phyloP scores from a whole-genome alignment of 2,797 vertebrate genomes.

The Vultur gryphus region DNA sequence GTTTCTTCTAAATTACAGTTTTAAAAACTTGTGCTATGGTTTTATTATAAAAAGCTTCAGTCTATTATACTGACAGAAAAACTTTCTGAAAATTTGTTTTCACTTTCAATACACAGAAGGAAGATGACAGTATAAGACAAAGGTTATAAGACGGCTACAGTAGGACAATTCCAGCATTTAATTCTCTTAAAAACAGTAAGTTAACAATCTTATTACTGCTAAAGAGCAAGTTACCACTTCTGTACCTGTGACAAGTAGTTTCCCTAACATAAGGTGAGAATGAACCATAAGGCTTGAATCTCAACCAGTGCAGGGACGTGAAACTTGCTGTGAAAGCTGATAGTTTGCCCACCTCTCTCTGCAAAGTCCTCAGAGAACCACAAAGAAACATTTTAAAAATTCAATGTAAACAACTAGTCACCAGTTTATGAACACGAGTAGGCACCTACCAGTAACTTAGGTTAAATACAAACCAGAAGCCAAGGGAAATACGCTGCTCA shows the following conservation, averaged over 20 bases:
- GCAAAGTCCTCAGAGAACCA: neutral
- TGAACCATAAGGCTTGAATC: neutral
- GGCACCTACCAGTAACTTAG: neutral
- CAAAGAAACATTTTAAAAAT: neutral
- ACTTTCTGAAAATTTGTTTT: neutral
- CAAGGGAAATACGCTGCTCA: accelerated
- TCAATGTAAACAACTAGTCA: neutral
- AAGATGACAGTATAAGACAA: neutral
- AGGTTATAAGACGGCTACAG: neutral
- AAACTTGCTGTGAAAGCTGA: neutral
- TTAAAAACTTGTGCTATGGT: neutral
- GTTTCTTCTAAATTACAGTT: neutral
- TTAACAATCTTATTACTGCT: neutral
- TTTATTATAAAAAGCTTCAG: neutral
- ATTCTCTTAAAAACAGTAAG: neutral
- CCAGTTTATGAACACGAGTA: neutral
- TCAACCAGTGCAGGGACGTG: neutral
- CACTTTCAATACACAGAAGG: neutral
- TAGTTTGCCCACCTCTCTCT: neutral
- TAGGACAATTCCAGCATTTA: neutral
- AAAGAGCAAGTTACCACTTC: neutral
- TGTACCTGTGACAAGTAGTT: neutral
- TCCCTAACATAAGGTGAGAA: neutral
- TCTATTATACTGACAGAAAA: neutral
- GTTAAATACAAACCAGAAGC: neutral